Conservation (phyloP, 1,140 invertebrate species). For the Steinernema feltiae region DNA sequence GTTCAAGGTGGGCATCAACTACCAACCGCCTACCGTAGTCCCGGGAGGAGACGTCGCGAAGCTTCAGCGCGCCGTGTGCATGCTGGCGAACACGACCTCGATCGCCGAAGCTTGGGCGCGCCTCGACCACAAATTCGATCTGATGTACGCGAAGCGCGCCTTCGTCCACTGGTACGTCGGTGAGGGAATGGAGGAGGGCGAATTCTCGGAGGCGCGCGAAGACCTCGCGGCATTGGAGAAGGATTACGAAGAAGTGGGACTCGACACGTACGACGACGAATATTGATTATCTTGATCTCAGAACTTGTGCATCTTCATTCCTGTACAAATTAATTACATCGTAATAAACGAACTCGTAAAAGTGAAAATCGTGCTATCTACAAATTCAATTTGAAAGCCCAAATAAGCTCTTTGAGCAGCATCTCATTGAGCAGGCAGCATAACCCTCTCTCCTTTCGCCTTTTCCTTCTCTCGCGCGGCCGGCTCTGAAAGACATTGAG, state of each 20-base stretch:
- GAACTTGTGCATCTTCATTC: neutral
- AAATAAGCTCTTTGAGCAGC: neutral
- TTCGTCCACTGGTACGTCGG: slow-evolving; percentile 72
- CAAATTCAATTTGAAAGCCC: neutral
- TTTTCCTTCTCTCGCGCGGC: neutral
- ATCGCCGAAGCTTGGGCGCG: slow-evolving; percentile 69
- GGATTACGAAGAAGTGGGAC: slow-evolving; percentile 63
- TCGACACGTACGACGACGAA: slow-evolving; percentile 28
- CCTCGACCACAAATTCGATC: slow-evolving; percentile 67
- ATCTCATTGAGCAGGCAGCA: neutral
- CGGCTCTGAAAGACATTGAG: neutral
- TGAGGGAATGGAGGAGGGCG: slow-evolving; percentile 74
- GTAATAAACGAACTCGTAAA: neutral
- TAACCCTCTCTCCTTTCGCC: neutral
- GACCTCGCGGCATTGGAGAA: slow-evolving; percentile 68
- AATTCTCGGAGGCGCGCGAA: slow-evolving; percentile 72
- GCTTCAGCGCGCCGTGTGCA: slow-evolving; percentile 62
- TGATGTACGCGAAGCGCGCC: slow-evolving; percentile 71
- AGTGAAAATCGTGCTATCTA: neutral
- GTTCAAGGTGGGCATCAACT: slow-evolving; percentile 70
- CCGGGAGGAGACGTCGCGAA: slow-evolving; percentile 73
- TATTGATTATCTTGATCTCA: neutral
- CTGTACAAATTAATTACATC: neutral
- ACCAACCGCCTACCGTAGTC: slow-evolving; percentile 76
- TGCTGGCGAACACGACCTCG: slow-evolving; percentile 73